Base-by-base conservation (phyloP, 2,113 vertebrate species). In the Cottus gobio region DNA sequence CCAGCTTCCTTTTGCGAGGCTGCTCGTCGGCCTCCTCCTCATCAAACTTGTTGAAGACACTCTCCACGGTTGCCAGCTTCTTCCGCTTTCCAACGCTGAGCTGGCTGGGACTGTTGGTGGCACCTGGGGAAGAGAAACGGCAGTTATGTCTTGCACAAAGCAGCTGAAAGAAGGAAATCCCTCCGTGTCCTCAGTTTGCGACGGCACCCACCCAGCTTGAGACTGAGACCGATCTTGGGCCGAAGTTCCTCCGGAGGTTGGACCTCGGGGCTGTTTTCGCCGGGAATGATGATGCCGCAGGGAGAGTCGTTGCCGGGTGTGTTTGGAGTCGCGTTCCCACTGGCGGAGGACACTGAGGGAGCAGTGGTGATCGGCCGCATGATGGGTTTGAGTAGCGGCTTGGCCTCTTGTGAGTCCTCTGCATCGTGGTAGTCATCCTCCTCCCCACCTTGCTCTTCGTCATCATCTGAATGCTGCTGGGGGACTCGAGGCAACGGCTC, bases 31-130 rank as follows among this genome's bases (percentile, higher is more conserved):
- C 96, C 82, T 99, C 98, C 90, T 99, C 98, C 1, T 99, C 97
- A 1, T 99, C 98, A 56, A 99, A 99, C 89, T 98, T 98, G 94
- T 99, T 99, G 92, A 99, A 99, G 83, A 99, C 97, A 54, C 98
- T 99, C 82, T 99, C 98, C 80, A 96, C 97, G 1, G 82, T 42
- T 0, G 96, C 92, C 28, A 99, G 95, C 81, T 99, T 99, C 96
- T 99, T 99, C 79, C 98, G 95, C 89, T 99, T 99, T 16, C 93
- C 96, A 31, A 94, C 95, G 57, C 93, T 97, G 70, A 96, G 96
- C 88, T 99, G 98, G 80, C 96, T 96, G 37, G 98, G 98, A 91
- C 98, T 99, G 92, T 95, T 96, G 52, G 97, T 96, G 71, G 97
- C 95, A 86, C 97, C 98, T 99, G 77, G 18, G 30, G 28, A 7